Evolutionary conservation across 2,797 vertebrate genomes (phyloP), one percentile per base, ranked within the genome.

Genomic region (Paedocypris micromegethes): DNA sequence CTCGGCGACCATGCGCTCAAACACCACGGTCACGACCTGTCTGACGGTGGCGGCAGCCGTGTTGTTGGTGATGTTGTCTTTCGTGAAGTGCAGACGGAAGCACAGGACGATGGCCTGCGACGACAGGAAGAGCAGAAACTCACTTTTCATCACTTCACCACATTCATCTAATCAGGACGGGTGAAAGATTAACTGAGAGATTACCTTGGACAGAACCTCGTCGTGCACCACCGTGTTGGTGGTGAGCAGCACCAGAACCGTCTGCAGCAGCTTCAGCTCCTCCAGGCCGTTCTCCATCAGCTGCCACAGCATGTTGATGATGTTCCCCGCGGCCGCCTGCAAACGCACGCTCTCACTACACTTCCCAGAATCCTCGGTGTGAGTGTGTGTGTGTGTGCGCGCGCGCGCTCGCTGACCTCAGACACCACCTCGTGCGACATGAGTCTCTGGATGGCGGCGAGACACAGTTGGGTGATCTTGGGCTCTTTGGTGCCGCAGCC

Each of bases 221-320:
- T 74, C 58, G 3, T 73, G 97, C 52, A 98, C 97, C 37, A 98
- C 95, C 1, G 97, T 99, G 83, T 96, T 99, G 62, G 97, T 98
- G 70, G 97, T 99, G 58, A 99, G 80, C 80, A 99, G 93, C 46
- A 99, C 96, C 68, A 98, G 92, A 75, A 99, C 97, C 0, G 97
- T 98, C 84, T 99, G 97, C 50, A 99, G 85, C 7, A 98, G 89
- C 68, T 98, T 98, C 59, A 99, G 90, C 87, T 98, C 97, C 88
- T 99, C 97, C 78, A 98, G 88, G 66, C 94, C 93, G 53, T 97
- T 98, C 82, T 99, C 97, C 97, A 99, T 99, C 80, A 99, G 89
- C 80, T 98, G 97, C 97, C 97, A 99, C 82, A 99, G 83, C 96
- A 98, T 98, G 86, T 97, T 98, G 84, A 98, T 98, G 81, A 99